These are phyloP conservation scores for Ephydatia muelleri DNA, from an alignment of 37 sponge, comb jelly and placozoan species.

Conservation along the genomic window DNA sequence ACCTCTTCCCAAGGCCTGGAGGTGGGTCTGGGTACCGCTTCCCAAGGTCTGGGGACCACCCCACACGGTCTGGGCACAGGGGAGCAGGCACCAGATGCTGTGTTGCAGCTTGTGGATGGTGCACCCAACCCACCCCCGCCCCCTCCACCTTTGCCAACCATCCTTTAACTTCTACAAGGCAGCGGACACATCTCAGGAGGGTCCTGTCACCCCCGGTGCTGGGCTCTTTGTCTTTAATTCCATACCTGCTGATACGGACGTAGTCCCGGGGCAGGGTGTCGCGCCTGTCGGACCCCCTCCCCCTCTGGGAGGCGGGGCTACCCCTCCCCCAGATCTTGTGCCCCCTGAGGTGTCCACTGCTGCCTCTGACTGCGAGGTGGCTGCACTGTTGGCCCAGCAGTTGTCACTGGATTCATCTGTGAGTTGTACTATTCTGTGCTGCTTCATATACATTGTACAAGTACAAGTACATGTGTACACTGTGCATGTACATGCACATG, in stretches of 20 bases:
- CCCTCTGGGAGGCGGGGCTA: background rate
- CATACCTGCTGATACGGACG: background rate
- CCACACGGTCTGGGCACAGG: too few species aligned
- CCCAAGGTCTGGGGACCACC: too few species aligned
- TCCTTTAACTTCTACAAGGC: background rate
- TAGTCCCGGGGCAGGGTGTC: background rate
- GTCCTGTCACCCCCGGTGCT: background rate
- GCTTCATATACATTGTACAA: too few species aligned
- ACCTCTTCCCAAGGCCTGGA: too few species aligned
- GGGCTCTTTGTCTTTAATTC: background rate
- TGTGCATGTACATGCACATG: background rate
- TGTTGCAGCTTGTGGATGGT: background rate
- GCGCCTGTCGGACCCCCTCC: background rate
- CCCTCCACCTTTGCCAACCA: background rate
- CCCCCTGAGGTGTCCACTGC: background rate
- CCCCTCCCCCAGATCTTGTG: background rate
- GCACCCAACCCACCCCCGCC: background rate
- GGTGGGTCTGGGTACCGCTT: too few species aligned
- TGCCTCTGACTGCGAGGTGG: background rate
- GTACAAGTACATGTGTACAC: too few species aligned
- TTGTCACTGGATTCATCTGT: background rate
- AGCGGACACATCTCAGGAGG: background rate
- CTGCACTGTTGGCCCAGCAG: background rate
- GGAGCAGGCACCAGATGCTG: background rate
- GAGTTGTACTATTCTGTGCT: background rate